Evolutionary conservation across 1,140 invertebrate genomes (phyloP), one percentile per base, ranked within the genome.

Genomic region (Probaryconus sp.): DNA sequence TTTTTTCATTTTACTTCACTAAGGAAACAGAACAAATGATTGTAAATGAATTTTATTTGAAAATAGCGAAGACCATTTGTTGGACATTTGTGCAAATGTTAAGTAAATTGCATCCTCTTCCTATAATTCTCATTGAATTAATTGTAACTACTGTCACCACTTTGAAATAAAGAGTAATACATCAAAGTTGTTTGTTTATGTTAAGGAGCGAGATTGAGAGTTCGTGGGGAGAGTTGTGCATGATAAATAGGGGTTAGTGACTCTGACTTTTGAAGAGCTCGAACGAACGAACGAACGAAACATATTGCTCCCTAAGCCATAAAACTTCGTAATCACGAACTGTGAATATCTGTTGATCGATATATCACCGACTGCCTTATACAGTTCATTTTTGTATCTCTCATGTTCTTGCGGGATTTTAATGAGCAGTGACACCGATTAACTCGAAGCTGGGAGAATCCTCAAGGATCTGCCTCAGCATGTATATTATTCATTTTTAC

Each of bases 171-270:
- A n/a, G n/a, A n/a, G 5, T 13, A 31, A 13, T 45, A 20, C 9
- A 21, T 38, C n/a, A 17, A 11, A 11, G 10, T 47, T 38, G 47
- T 48, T 65, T 69, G 38, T 75, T 64, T 69, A 65, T 60, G 38
- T 53, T 48, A 45, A 31, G 64, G 47, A 67, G 42, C 14, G 10
- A 47, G 43, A 55, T 38, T 20, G 21, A 60, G 55, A 60, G 38
- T 45, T 50, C 28, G 37, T 47, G 42, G 61, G 40, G 58, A 35
- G 42, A 65, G 17, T 65, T 48, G 24, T 30, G 14, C 0, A 67
- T 63, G 67, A 76, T 76, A 67, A 76, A 76, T 45, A 68, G 60
- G 67, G 73, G 73, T 76, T 76, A 76, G 73, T 70, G 65, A 76
- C 73, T 69, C 50, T 42, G 30, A n/a, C 26, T 53, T 56, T 64